Evolutionary conservation across 2,888 invertebrate genomes (phyloP), one percentile per base, ranked within the genome.

Genomic region (Phasia obesa): DNA sequence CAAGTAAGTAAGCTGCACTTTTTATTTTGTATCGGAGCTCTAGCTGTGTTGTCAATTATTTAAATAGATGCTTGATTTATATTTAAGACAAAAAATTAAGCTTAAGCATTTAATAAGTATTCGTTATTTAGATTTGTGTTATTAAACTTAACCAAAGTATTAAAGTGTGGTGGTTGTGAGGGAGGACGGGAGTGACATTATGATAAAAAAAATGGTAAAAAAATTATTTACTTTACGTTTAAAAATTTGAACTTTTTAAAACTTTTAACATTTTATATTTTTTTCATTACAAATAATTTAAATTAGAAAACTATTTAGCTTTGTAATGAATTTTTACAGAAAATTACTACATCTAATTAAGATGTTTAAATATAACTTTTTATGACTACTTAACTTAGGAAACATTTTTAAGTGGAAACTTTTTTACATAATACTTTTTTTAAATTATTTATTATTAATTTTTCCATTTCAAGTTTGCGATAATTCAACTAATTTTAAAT

Each of bases 1-100:
- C 79, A 83, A 71, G 38, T 62, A 83, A 83, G 83, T 62, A 83
- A 83, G 83, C 83, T 75, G 79, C 79, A 75, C 75, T 75, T 76
- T 64, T 74, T 59, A 19, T 74, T 75, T 75, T 67, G 59, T 69
- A 69, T 79, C 70, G 65, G 83, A 79, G 79, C 75, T 71, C 55
- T 76, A 76, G 83, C 79, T 49, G 83, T 83, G 83, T 79, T 76
- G 44, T 79, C 65, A 76, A 71, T 79, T 71, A 76, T 76, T 49
- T 71, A 83, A 83, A 75, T 67, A 64, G 70, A 79, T 80, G 73
- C 73, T 73, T 62, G 59, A 7, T 65, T 65, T 60, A 60, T 59
- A 79, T 67, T 55, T 53, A 53, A 74, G 67, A 67, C 60, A 60
- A 47, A 59, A 78, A 74, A 57, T 59, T 71, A 82, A 83, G 83